These are phyloP conservation scores for Maccullochella peelii DNA, from an alignment of 2,113 vertebrate genomes.

Conservation along the genomic window DNA sequence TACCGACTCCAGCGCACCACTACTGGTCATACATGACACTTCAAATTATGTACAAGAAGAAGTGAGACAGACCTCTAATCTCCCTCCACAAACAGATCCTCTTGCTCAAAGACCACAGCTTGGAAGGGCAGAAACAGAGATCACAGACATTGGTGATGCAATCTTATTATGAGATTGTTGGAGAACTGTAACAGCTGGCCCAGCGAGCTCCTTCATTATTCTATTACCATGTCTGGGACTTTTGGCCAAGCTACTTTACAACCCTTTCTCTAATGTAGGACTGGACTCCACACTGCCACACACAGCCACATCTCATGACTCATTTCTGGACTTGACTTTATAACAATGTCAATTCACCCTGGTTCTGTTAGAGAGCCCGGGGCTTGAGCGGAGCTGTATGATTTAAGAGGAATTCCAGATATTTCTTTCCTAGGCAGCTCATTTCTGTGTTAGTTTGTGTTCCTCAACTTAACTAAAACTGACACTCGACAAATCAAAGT, in stretches of 20 bases:
- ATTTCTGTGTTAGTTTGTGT: constrained; percentile 46
- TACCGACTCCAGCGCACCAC: constrained; percentile 35
- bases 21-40: constrained; percentile 66
- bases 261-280: constrained; percentile 38
- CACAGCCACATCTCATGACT: constrained; percentile 65
- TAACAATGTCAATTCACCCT: constrained; percentile 70
- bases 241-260: constrained; percentile 56
- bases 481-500: constrained; percentile 47
- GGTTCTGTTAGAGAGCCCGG: constrained; percentile 40
- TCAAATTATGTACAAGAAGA: constrained; percentile 56
- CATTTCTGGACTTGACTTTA: constrained; percentile 69
- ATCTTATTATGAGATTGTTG: constrained; percentile 53
- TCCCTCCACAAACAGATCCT: constrained; percentile 49
- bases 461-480: constrained; percentile 40
- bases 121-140: constrained; percentile 15
- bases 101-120: constrained; percentile 30
- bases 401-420: constrained; percentile 61
- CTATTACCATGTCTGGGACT: constrained; percentile 56
- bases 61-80: constrained; percentile 52
- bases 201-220: constrained; percentile 56
- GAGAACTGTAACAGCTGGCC: constrained; percentile 45
- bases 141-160: constrained; percentile 41
- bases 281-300: constrained; percentile 54
- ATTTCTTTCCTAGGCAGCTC: constrained; percentile 50
- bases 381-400: constrained; percentile 37